Evolutionary conservation across 2,888 invertebrate species (phyloP).

Genomic region (Mycalesis mineus): DNA sequence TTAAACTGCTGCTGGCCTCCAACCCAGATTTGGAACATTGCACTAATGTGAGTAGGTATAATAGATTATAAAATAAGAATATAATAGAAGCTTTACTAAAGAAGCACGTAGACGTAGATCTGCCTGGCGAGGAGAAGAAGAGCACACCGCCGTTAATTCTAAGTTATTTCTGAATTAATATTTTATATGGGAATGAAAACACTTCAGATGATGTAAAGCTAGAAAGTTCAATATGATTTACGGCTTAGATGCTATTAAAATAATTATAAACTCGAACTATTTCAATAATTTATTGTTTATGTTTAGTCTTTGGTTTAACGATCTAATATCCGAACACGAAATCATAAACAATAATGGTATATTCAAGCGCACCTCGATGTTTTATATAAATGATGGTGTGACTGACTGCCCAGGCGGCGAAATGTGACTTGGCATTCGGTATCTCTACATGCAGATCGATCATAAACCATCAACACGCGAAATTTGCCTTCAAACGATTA

Average conservation of each 20-base stretch:
- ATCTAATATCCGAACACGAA: too few relatives aligned
- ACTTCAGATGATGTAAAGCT: too few relatives aligned
- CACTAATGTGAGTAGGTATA: slow-evolving; percentile 87
- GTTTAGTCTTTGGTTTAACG: too few relatives aligned
- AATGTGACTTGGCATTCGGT: background rate
- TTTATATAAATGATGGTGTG: background rate
- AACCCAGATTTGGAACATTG: slow-evolving; percentile 96
- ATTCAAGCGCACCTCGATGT: background rate
- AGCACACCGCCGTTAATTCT: slow-evolving; percentile 98
- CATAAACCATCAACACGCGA: background rate
- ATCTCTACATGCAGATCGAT: background rate
- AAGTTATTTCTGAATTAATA: too few relatives aligned
- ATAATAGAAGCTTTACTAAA: slow-evolving; percentile 95
- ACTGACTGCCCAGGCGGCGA: background rate
- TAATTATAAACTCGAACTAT: too few relatives aligned
- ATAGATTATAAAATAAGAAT: too few relatives aligned
- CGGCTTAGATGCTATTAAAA: too few relatives aligned
- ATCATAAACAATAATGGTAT: background rate
- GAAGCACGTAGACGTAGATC: slow-evolving; percentile 97
- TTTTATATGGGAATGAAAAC: too few relatives aligned
- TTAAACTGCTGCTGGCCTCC: slow-evolving; percentile 89
- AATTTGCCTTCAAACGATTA: background rate
- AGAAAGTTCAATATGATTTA: too few relatives aligned
- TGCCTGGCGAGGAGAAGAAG: slow-evolving; percentile 95
- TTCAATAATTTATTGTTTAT: too few relatives aligned